These are phyloP conservation scores for Struthio camelus DNA, from an alignment of 2,113 vertebrate genomes.

Conservation along the genomic window DNA sequence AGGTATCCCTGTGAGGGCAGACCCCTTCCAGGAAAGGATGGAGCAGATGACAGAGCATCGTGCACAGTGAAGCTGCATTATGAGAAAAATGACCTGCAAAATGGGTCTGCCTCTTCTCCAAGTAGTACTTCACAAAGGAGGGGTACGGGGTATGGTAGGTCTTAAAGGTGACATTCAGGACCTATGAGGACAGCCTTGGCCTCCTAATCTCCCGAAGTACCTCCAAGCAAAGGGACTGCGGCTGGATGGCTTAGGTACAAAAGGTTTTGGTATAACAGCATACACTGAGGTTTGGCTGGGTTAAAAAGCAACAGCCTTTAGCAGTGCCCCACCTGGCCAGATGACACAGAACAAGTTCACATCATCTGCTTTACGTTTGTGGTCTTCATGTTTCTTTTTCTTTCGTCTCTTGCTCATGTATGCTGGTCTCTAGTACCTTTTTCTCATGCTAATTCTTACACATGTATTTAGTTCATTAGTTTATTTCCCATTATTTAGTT, in stretches of 20 bases:
- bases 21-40: background rate
- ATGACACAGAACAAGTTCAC: background rate
- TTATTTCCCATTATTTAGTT: background rate
- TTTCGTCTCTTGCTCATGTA: constrained; percentile 35
- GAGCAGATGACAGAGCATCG: background rate
- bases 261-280: background rate
- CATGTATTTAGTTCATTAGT: background rate
- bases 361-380: background rate
- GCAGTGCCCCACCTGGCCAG: too few species aligned
- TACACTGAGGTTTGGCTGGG: background rate
- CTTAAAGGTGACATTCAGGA: background rate
- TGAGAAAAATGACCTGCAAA: background rate
- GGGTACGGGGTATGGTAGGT: background rate
- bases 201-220: background rate
- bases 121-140: background rate
- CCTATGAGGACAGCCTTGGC: background rate
- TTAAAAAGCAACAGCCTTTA: background rate
- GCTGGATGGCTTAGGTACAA: background rate
- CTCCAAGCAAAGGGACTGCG: background rate
- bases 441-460: constrained; percentile 43
- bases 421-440: background rate
- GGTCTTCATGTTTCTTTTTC: constrained; percentile 42
- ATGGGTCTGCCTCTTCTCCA: background rate
- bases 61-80: background rate
- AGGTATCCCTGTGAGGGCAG: background rate